Conservation (phyloP, 2,797 vertebrate genomes). For the Manis pentadactyla region DNA sequence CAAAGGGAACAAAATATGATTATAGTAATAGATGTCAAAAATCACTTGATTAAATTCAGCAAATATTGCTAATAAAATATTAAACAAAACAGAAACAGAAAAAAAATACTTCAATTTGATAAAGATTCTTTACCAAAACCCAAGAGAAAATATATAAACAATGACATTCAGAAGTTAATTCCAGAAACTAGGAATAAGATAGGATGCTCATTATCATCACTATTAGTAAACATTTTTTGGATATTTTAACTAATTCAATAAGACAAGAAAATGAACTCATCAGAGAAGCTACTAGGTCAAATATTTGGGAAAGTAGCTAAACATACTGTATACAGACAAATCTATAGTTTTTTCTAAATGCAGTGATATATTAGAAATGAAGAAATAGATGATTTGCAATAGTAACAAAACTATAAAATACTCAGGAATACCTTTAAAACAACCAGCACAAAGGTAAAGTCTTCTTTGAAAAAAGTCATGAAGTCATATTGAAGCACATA, state of each 20-base stretch:
- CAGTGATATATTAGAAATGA: slow-evolving; percentile 36
- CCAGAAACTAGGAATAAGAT: neutral
- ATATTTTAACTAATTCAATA: slow-evolving; percentile 29
- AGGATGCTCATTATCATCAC: neutral
- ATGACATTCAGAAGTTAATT: slow-evolving; percentile 35
- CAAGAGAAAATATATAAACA: slow-evolving; percentile 8
- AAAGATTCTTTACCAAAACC: slow-evolving; percentile 38
- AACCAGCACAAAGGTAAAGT: slow-evolving; percentile 2
- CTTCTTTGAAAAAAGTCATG: slow-evolving; percentile 31
- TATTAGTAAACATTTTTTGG: neutral
- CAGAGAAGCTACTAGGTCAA: slow-evolving; percentile 33
- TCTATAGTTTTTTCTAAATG: neutral
- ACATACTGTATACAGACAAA: neutral
- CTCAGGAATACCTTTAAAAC: slow-evolving; percentile 47
- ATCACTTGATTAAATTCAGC: slow-evolving; percentile 50
- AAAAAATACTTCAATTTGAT: slow-evolving; percentile 49
- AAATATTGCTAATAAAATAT: slow-evolving; percentile 47
- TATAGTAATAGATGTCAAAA: slow-evolving; percentile 29
- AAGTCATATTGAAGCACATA: neutral
- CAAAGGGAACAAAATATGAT: slow-evolving; percentile 33
- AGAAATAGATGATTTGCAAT: slow-evolving; percentile 24
- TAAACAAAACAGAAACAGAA: slow-evolving; percentile 54
- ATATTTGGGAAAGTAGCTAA: slow-evolving; percentile 8
- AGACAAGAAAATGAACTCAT: neutral
- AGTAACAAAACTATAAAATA: slow-evolving; percentile 20